Base-by-base conservation (phyloP, 2,888 invertebrate species). In the Drosophila conformis region DNA sequence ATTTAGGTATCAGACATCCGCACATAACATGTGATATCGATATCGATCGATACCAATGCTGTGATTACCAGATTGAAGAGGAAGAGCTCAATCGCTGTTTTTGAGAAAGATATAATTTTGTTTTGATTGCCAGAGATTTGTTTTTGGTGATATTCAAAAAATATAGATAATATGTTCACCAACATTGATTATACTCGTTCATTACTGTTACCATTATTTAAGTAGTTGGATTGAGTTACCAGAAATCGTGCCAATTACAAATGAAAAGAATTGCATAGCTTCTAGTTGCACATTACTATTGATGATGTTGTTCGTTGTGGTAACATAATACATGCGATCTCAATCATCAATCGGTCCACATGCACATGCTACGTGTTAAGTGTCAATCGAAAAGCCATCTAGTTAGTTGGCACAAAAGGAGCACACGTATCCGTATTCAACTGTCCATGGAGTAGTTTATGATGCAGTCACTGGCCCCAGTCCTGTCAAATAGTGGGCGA, bases 401-500 rank as follows among this genome's bases (percentile, higher is more conserved):
- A 51, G 36, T 48, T 57, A 38, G 58, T 29, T 64, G n/a, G 48
- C 46, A 74, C 4, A 46, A 75, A 40, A 58, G 61, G 48, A 64
- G 35, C 6, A n/a, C 51, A 29, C n/a, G 51, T 57, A n/a, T 70
- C 35, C 60, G 36, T 46, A 46, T 33, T 11, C 35, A 21, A 21
- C 29, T 31, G 40, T 25, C 36, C 13, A 31, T 42, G 51, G 36
- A 51, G 52, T 69, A 65, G 75, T 69, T 79, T 77, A 65, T 75
- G 67, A 67, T 76, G 70, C 65, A 49, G 73, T 54, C 54, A 36
- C 58, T 18, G 54, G 60, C 61, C 72, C 65, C 80, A 65, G 56
- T 78, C 62, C 80, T 76, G 78, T 78, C 80, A 72, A 64, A 53
- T 66, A 35, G 63, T 49, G 33, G 62, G 33, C 58, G 56, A 69